These are phyloP conservation scores for Nesidiocoris tenuis DNA, from an alignment of 2,888 invertebrate genomes.

Conservation along the genomic window DNA sequence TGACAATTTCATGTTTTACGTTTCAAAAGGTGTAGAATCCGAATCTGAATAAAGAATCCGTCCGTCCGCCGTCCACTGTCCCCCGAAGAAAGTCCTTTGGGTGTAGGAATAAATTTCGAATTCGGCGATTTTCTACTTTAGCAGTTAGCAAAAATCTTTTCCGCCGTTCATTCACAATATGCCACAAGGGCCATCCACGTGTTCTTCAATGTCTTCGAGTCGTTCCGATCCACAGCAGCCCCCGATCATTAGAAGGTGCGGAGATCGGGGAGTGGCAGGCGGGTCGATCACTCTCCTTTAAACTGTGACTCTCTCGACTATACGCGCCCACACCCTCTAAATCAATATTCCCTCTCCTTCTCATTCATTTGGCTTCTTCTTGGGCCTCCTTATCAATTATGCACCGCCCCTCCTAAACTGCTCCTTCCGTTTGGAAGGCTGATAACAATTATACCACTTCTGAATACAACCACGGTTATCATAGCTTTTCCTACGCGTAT, in stretches of 20 bases:
- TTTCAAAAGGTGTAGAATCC: no score
- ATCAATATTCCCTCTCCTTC: slow-evolving; percentile 23
- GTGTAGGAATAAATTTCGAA: no score
- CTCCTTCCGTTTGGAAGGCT: not conserved
- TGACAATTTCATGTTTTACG: no score
- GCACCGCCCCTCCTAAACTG: not conserved
- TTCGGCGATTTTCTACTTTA: no score
- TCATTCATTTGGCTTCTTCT: not conserved
- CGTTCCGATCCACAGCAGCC: not conserved
- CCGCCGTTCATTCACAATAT: no score
- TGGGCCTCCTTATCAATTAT: not conserved
- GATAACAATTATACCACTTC: not conserved
- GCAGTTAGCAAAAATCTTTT: no score
- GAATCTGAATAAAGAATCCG: no score
- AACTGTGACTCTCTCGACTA: slow-evolving; percentile 37
- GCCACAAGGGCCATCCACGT: not conserved
- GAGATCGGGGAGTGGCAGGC: slow-evolving; percentile 18
- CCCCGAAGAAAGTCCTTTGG: no score
- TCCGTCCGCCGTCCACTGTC: no score
- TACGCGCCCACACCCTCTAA: slow-evolving; percentile 34
- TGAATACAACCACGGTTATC: no score
- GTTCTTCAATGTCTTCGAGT: not conserved
- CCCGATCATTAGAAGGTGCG: not conserved
- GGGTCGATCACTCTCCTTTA: slow-evolving; percentile 33
- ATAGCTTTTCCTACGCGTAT: no score